Evolutionary conservation across 2,888 invertebrate genomes (phyloP), one percentile per base, ranked within the genome.

Genomic region (Trypoxylon attenuatum): DNA sequence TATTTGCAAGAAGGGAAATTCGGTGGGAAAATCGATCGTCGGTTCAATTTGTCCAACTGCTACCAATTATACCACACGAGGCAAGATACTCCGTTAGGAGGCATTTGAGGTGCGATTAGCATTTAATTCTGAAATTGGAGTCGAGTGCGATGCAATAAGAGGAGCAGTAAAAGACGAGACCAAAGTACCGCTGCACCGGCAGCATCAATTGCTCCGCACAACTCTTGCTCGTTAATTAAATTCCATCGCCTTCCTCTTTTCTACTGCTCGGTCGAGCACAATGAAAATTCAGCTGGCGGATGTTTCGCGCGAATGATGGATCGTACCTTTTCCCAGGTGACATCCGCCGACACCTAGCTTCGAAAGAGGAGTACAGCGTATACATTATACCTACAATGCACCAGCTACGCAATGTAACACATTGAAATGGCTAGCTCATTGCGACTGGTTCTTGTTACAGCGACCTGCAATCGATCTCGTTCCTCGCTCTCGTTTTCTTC

Each of bases 281-380:
- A 5, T 4, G 13, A n/a, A 1, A n/a, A 43, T 43, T 21, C n/a
- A 43, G n/a, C 13, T n/a, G 43, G 22, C 43, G 15, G 5, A 8
- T n/a, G n/a, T 43, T 23, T 43, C 22, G 22, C 43, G 43, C 43
- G 22, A 43, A 43, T 43, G 22, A 43, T 43, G 13, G 21, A 43
- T 43, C 13, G 43, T 29, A 21, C 13, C 45, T 56, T 57, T 57
- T 62, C 57, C 51, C 51, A 57, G 29, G 33, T 51, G 19, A 29
- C 45, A 39, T 50, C 16, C 39, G 23, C n/a, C 38, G 39, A 25
- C 39, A 21, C 27, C 46, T 46, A 59, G n/a, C n/a, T n/a, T n/a
- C 13, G 33, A 33, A 13, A 33, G 33, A 13, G n/a, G 33, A 33
- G 5, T 8, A 25, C 25, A 8, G 8, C 3, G 33, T 33, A 10